These are phyloP conservation scores for Ophiothrix spiculata DNA, from an alignment of 35 echinoderm and acorn worm genomes.

Conservation along the genomic window DNA sequence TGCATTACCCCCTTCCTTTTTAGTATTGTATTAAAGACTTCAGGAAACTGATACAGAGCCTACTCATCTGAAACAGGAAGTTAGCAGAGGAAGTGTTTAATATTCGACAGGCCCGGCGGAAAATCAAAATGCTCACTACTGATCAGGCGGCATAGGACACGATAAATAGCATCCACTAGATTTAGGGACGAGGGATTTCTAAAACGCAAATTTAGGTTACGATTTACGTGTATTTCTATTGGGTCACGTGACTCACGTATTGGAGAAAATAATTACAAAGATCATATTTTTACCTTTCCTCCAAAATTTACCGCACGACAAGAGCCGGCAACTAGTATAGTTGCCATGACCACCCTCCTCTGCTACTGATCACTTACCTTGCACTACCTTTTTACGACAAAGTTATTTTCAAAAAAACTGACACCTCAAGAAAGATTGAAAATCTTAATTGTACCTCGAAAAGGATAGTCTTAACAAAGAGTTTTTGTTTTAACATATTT, in stretches of 20 bases:
- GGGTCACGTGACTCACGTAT: too few relatives aligned
- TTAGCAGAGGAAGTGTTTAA: conserved; percentile 29
- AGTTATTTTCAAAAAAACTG: too few relatives aligned
- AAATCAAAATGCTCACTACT: neutral
- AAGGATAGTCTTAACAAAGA: neutral
- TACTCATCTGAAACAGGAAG: conserved; percentile 22
- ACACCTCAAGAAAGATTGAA: neutral
- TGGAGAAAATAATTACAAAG: too few relatives aligned
- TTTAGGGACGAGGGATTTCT: too few relatives aligned
- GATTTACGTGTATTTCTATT: too few relatives aligned
- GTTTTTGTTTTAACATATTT: neutral
- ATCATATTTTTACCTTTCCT: too few relatives aligned
- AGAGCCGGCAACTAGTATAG: too few relatives aligned
- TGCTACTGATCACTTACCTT: neutral
- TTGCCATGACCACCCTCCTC: neutral
- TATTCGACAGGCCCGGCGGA: conserved; percentile 3
- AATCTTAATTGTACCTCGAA: neutral
- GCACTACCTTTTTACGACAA: too few relatives aligned
- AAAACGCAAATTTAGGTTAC: too few relatives aligned
- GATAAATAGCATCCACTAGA: too few relatives aligned
- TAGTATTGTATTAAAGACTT: neutral
- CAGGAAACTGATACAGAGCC: conserved; percentile 10
- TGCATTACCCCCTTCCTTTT: neutral
- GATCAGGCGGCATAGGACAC: too few relatives aligned
- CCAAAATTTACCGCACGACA: too few relatives aligned